A percentile compares a stretch with the other conserved stretches of the same genome.
phyloP scores from a whole-genome alignment of 64 coral and sea anemone species.

The Dendrophyllia cribrosa region DNA sequence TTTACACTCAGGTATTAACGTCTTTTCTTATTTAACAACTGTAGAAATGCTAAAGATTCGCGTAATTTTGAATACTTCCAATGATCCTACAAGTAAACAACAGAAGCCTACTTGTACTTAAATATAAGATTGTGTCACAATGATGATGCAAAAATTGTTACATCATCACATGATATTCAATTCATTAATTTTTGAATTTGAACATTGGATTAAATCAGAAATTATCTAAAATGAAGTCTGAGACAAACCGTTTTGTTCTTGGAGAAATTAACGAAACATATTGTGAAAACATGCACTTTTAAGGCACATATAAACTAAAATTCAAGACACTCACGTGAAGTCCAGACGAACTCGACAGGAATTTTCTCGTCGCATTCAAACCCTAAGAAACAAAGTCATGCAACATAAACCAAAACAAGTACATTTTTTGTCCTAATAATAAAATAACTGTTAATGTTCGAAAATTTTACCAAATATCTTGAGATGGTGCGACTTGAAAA shows the following conservation, averaged over 20 bases:
- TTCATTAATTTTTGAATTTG: too few relatives aligned
- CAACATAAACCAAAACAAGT: background rate
- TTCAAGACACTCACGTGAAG: slow-evolving; percentile 12
- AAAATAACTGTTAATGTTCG: background rate
- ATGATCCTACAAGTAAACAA: too few relatives aligned
- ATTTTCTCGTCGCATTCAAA: slow-evolving; percentile 8
- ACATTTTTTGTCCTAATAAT: background rate
- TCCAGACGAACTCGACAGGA: background rate
- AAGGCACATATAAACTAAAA: too few relatives aligned
- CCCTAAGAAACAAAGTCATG: background rate
- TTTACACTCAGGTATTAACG: too few relatives aligned
- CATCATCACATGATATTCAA: background rate
- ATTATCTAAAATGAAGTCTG: too few relatives aligned
- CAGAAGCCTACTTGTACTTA: too few relatives aligned
- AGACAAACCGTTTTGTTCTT: too few relatives aligned
- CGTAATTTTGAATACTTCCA: too few relatives aligned
- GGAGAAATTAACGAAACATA: too few relatives aligned
- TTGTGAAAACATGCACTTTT: too few relatives aligned
- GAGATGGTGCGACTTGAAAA: background rate
- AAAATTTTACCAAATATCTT: slow-evolving; percentile 20
- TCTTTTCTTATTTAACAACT: too few relatives aligned
- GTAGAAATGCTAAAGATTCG: too few relatives aligned
- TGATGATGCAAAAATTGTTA: background rate
- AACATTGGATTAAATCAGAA: background rate
- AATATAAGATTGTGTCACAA: background rate